Conservation (phyloP, 2,797 vertebrate species). For the Anniella stebbinsi region DNA sequence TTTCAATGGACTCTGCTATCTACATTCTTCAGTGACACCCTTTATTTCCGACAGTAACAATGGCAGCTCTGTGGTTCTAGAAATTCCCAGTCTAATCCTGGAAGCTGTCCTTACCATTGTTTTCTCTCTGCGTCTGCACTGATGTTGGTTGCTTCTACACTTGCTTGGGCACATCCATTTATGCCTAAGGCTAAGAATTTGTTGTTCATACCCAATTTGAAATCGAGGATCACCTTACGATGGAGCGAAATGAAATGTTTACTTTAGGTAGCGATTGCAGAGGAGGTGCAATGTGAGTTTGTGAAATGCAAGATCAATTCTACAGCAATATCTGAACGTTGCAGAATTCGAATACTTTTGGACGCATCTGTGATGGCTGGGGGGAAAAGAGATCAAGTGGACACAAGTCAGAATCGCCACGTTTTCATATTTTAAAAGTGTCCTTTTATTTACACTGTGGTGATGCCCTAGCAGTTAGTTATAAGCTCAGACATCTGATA, state of each 20-base stretch:
- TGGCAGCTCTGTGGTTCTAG: not conserved
- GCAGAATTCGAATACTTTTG: not conserved
- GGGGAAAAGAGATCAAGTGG: constrained; percentile 27
- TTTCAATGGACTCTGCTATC: too few species aligned
- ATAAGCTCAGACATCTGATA: constrained; percentile 74
- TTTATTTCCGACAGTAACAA: too few species aligned
- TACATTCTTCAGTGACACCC: too few species aligned
- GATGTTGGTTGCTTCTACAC: not conserved
- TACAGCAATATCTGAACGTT: not conserved
- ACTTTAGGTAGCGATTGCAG: not conserved
- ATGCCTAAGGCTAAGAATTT: not conserved
- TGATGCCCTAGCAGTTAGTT: constrained; percentile 71
- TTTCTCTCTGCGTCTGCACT: not conserved
- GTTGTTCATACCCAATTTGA: not conserved
- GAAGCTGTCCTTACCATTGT: not conserved
- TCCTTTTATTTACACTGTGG: constrained; percentile 83
- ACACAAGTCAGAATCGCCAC: constrained; percentile 48
- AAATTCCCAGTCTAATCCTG: not conserved
- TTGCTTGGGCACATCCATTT: not conserved
- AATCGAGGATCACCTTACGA: not conserved
- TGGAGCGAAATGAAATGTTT: not conserved
- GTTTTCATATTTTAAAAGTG: constrained; percentile 63
- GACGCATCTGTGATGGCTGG: not conserved
- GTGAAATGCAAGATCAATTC: not conserved
- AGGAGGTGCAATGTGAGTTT: too few species aligned